Evolutionary conservation across 2,888 invertebrate genomes (phyloP).

Genomic region (Mechanitis messenoides): DNA sequence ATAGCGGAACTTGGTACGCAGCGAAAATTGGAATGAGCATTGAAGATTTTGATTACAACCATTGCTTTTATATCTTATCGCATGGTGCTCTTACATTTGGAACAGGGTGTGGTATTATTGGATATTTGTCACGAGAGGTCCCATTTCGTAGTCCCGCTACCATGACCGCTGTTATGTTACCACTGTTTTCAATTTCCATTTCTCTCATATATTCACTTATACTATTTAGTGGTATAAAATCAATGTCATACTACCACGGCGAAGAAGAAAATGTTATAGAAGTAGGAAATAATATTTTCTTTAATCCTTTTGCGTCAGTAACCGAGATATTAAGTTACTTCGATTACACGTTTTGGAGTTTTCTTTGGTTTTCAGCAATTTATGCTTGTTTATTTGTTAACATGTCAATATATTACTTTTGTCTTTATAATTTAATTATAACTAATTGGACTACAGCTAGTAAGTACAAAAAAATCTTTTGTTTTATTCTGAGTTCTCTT

Average conservation of each 20-base stretch:
- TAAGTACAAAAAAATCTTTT: conserved; percentile 39
- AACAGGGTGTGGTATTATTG: conserved; percentile 53
- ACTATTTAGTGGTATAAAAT: conserved; percentile 55
- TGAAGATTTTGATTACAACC: conserved; percentile 35
- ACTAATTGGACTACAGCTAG: conserved; percentile 31
- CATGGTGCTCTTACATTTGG: conserved; percentile 50
- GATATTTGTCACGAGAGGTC: conserved; percentile 50
- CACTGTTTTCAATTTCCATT: conserved; percentile 46
- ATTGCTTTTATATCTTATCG: conserved; percentile 38
- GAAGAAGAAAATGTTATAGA: conserved; percentile 59
- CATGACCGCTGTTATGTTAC: conserved; percentile 54
- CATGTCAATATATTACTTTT: conserved; percentile 52
- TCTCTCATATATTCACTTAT: conserved; percentile 47
- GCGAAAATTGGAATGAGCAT: conserved; percentile 41
- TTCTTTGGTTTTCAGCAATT: conserved; percentile 55
- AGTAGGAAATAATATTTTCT: conserved; percentile 45
- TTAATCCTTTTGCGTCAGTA: conserved; percentile 49
- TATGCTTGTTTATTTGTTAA: conserved; percentile 50
- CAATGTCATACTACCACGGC: conserved; percentile 63
- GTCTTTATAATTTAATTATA: conserved; percentile 44
- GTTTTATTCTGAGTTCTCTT: conserved; percentile 36
- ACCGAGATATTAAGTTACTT: conserved; percentile 60
- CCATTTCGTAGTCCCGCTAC: conserved; percentile 63
- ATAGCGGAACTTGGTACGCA: conserved; percentile 58
- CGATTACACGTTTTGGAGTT: conserved; percentile 51